Evolutionary conservation across 2,797 vertebrate species (phyloP), one percentile per base, ranked within the genome.

Genomic region (Peromyscus aztecus): DNA sequence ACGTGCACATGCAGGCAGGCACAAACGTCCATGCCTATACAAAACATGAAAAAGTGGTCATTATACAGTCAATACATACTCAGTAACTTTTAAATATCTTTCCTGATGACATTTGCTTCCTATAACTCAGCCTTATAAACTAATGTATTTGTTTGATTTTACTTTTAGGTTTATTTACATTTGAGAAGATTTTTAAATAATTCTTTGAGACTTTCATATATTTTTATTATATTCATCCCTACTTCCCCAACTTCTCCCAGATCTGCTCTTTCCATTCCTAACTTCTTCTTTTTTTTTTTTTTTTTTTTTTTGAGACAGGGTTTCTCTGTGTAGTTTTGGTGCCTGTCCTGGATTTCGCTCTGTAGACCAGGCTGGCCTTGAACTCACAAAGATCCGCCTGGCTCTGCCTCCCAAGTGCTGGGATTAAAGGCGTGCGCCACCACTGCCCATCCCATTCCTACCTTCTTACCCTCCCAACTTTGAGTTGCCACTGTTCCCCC

Each of bases 41-140:
- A 29, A 23, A 37, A n/a, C 13, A 80, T 2, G 40, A 71, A 55
- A 80, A 52, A 55, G 89, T 23, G 34, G 11, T 24, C 10, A 21
- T 21, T 82, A 11, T 43, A 24, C 16, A 61, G 34, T 90, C 19
- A 49, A 49, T 80, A 80, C 14, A 19, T 89, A 75, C 61, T 76
- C 90, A 81, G 76, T 11, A 61, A 7, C 80, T 91, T 94, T 92
- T 90, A 77, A 81, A 55, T 61, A 21, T 73, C 34, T 88, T 46
- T 73, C 83, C 57, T 21, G 19, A 91, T 95, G 34, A 59, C 81
- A 80, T 75, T 94, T 85, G 6, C 67, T 95, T 92, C 49, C 83
- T 71, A 0, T 76, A 81, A 65, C 13, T 93, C 29, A 78, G 31
- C 7, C 43, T 90, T 89, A 71, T 55, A n/a, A 89, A 71, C 89